phyloP scores from a whole-genome alignment of 2,113 vertebrate species.

The Todiramphus chloris region DNA sequence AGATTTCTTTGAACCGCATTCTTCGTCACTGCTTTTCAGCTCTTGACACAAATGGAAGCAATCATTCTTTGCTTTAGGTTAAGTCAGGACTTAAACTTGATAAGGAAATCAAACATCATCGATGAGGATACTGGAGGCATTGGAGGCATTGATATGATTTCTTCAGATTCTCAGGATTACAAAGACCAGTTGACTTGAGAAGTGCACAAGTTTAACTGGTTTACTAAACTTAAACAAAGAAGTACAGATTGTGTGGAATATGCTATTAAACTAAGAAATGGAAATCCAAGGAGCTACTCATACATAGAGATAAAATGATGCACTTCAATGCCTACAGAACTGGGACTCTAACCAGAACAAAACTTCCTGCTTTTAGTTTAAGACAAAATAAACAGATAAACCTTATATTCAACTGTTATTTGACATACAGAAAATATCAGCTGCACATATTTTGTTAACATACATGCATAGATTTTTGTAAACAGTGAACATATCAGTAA shows the following conservation, averaged over 20 bases:
- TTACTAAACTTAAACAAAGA: neutral
- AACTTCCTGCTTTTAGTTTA: neutral
- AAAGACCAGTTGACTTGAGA: neutral
- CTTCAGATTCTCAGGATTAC: neutral
- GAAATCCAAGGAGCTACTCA: neutral
- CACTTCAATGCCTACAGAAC: neutral
- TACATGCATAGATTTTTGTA: slow-evolving; percentile 1
- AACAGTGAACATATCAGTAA: neutral
- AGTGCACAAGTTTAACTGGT: neutral
- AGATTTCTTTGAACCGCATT: slow-evolving; percentile 40
- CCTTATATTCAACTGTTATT: neutral
- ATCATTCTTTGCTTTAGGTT: neutral
- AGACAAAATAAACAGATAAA: neutral
- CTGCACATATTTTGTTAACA: neutral
- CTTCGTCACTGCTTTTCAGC: slow-evolving; percentile 47
- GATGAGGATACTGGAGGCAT: neutral
- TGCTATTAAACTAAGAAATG: neutral
- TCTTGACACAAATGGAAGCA: slow-evolving; percentile 15
- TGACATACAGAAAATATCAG: neutral
- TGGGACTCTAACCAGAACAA: neutral
- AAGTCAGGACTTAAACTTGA: neutral
- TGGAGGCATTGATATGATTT: neutral
- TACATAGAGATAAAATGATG: neutral
- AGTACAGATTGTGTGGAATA: neutral
- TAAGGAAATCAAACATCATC: neutral